Evolutionary conservation across 1,140 invertebrate species (phyloP).

Genomic region (Cotesia chilonis): DNA sequence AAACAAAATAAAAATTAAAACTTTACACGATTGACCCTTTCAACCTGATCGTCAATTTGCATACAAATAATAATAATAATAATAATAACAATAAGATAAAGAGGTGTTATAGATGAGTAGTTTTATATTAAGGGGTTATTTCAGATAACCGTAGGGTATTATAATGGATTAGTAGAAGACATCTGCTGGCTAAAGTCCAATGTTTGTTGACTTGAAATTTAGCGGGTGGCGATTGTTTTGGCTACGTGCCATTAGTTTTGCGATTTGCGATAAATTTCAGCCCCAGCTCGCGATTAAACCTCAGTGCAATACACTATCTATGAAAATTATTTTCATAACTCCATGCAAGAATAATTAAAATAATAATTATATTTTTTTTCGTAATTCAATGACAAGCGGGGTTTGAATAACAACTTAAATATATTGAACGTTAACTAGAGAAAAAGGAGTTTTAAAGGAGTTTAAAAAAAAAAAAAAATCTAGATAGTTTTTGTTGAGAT

Average conservation of each 20-base stretch:
- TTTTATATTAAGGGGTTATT: too few species aligned
- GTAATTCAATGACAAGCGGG: not conserved
- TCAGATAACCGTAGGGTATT: too few species aligned
- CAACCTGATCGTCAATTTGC: too few species aligned
- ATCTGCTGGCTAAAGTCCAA: constrained; percentile 49
- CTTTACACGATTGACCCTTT: too few species aligned
- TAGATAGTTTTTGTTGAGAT: constrained; percentile 40
- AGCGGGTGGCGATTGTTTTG: constrained; percentile 60
- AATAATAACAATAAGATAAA: too few species aligned
- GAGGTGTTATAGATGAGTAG: too few species aligned
- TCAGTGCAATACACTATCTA: constrained; percentile 5
- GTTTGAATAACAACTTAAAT: constrained; percentile 43
- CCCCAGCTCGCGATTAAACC: constrained; percentile 32
- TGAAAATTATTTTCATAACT: too few species aligned
- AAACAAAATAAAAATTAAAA: too few species aligned
- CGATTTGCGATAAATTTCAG: constrained; percentile 34
- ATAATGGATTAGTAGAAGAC: not conserved
- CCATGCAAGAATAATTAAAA: too few species aligned
- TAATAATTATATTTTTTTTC: too few species aligned
- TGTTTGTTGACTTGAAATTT: constrained; percentile 63
- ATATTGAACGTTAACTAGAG: constrained; percentile 28
- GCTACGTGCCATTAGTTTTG: constrained; percentile 57
- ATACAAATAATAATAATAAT: too few species aligned
- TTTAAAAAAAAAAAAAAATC: not conserved
- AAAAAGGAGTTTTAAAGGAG: constrained; percentile 26